These are phyloP conservation scores for Pheosia gnoma DNA, from an alignment of 2,888 invertebrate genomes.

Conservation along the genomic window DNA sequence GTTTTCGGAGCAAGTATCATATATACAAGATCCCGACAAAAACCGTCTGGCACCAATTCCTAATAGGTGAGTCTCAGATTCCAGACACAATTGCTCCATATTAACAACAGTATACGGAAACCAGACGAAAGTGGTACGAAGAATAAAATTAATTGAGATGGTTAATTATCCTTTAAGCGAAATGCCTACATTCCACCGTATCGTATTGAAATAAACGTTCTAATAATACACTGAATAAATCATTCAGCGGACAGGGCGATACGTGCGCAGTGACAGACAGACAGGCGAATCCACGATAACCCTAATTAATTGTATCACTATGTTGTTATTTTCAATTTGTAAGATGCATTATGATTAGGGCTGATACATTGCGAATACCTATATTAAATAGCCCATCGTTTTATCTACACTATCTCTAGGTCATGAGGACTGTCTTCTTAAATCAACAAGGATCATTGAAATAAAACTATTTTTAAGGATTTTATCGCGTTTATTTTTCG, in stretches of 20 bases:
- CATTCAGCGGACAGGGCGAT: conserved; percentile 35
- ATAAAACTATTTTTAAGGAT: no score
- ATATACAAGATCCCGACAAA: no score
- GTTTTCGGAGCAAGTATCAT: no score
- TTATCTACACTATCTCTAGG: background rate
- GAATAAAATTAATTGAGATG: background rate
- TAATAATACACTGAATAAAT: conserved; percentile 40
- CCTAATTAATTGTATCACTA: conserved; percentile 42
- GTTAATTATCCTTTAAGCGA: background rate
- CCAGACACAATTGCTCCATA: no score
- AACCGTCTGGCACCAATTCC: no score
- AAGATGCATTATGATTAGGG: conserved; percentile 12
- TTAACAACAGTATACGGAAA: no score
- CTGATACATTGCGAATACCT: background rate
- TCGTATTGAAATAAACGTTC: conserved; percentile 32
- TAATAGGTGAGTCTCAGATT: no score
- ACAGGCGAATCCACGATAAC: conserved; percentile 39
- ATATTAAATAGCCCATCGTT: background rate
- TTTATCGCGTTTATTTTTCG: no score
- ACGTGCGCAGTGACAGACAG: conserved; percentile 34
- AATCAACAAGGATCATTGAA: no score
- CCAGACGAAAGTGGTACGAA: background rate
- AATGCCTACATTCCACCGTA: conserved; percentile 3
- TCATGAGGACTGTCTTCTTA: background rate
- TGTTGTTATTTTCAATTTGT: conserved; percentile 44